Percentiles rank a stretch among this genome's conserved stretches.
Evolutionary conservation across 2,888 invertebrate species (phyloP).

Genomic region (Loripinus fragilis): DNA sequence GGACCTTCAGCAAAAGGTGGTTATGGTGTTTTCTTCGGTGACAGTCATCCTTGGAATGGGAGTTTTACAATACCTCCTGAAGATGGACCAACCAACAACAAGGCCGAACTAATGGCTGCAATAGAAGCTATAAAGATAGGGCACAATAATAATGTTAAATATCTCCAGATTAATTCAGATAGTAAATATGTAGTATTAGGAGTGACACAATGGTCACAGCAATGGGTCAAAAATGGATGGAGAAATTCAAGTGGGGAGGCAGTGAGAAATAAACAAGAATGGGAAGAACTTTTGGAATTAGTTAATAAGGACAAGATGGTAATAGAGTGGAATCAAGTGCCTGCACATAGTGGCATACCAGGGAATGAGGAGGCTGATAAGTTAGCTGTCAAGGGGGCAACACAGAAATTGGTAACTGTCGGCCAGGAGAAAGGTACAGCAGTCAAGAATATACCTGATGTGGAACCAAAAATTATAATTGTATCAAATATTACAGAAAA

Average conservation of each 20-base stretch:
- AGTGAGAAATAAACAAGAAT: not conserved
- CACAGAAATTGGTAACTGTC: too few relatives aligned
- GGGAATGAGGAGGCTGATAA: constrained; percentile 5
- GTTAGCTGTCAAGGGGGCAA: not conserved
- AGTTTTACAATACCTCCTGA: not conserved
- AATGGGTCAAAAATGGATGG: not conserved
- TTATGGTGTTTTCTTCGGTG: not conserved
- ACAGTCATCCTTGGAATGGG: not conserved
- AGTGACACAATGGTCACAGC: not conserved
- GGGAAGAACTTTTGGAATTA: not conserved
- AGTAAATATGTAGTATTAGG: not conserved
- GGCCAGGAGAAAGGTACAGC: too few relatives aligned
- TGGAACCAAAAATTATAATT: too few relatives aligned
- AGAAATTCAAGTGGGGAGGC: not conserved
- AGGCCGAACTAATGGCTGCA: not conserved
- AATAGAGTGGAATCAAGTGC: not conserved
- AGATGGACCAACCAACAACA: not conserved
- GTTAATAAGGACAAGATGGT: not conserved
- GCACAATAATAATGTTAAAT: not conserved
- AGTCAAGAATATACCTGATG: too few relatives aligned
- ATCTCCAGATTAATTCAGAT: not conserved
- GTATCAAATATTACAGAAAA: too few relatives aligned
- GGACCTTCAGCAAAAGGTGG: not conserved
- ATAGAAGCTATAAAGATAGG: not conserved
- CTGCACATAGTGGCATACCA: not conserved